Conservation (phyloP, 2,113 vertebrate species). For the Gallinago media region DNA sequence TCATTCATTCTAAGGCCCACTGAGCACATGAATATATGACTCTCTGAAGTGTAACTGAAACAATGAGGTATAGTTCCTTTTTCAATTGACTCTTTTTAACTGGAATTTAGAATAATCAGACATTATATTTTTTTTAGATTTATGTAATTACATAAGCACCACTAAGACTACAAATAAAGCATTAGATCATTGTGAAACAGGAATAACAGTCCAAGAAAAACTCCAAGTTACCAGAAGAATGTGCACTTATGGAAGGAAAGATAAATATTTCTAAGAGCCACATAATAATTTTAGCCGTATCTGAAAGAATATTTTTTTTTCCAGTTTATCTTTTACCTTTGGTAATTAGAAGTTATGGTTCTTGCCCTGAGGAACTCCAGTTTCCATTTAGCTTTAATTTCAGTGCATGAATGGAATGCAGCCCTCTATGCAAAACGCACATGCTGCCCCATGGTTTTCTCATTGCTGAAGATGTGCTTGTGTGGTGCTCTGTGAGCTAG, state of each 20-base stretch:
- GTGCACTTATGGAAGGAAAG: conserved; percentile 57
- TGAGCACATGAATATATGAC: background rate
- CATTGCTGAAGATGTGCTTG: background rate
- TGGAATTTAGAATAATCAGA: conserved; percentile 46
- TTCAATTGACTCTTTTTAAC: conserved; percentile 3
- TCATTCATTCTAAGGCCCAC: background rate
- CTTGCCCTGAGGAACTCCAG: conserved; percentile 51
- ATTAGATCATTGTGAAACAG: conserved; percentile 42
- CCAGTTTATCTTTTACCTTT: conserved; percentile 68
- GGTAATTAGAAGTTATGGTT: conserved; percentile 57
- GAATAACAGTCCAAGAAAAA: conserved; percentile 59
- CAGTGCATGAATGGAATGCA: conserved; percentile 51
- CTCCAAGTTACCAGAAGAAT: conserved; percentile 40
- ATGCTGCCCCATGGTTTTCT: background rate
- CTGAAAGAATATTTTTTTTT: conserved; percentile 41
- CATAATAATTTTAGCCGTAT: conserved; percentile 43
- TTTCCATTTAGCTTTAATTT: conserved; percentile 58
- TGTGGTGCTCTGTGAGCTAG: background rate
- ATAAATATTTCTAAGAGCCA: conserved; percentile 61
- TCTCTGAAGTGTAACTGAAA: background rate
- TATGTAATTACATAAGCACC: conserved; percentile 49
- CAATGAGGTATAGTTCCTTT: conserved; percentile 7
- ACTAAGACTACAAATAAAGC: conserved; percentile 46
- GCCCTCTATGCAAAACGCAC: background rate
- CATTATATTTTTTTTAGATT: conserved; percentile 6